Base-by-base conservation (phyloP, 2,113 vertebrate species). In the Casuarius casuarius region DNA sequence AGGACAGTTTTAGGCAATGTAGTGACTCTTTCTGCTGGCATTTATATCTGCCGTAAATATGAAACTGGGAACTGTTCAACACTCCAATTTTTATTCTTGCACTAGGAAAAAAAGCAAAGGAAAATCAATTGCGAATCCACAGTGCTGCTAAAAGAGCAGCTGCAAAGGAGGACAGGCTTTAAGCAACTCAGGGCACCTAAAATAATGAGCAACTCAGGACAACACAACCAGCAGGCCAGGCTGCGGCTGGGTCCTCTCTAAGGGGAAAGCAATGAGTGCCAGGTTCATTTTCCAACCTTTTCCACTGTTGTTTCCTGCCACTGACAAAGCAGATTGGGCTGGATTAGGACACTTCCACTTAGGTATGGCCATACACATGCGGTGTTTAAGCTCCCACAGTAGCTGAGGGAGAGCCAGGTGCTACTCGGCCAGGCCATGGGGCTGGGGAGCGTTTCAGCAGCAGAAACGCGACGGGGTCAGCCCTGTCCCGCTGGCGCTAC, bases 141-240 rank as follows among this genome's bases (percentile, higher is more conserved):
- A 48, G 42, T 58, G 51, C 40, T 83, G 54, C 42, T 88, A 46
- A 92, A 85, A 96, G 56, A 67, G 65, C 72, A 92, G 38, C 63
- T 84, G 79, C 71, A 83, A 75, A 72, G 75, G 42, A 93, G 40
- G 33, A 59, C 49, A 67, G 17, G 8, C n/a, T 73, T 49, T 67
- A 80, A 95, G 71, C 46, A 86, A 59, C 40, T 54, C 59, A 33
- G 54, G 20, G 25, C n/a, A 84, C 42, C 46, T 85, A 71, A 84
- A 93, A 86, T n/a, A 94, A 80, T 31, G 51, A 95, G 16, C 72
- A 81, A 52, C 56, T 91, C 35, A 49, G 66, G 94, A 83, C 92
- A 92, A 82, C 31, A 70, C 10, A 88, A 49, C 62, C 71, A 85
- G 25, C 52, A 92, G 67, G 56, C 59, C 8, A 2, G 42, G 58